Base-by-base conservation (phyloP, 1,140 invertebrate species). In the Macrostomum lignano region DNA sequence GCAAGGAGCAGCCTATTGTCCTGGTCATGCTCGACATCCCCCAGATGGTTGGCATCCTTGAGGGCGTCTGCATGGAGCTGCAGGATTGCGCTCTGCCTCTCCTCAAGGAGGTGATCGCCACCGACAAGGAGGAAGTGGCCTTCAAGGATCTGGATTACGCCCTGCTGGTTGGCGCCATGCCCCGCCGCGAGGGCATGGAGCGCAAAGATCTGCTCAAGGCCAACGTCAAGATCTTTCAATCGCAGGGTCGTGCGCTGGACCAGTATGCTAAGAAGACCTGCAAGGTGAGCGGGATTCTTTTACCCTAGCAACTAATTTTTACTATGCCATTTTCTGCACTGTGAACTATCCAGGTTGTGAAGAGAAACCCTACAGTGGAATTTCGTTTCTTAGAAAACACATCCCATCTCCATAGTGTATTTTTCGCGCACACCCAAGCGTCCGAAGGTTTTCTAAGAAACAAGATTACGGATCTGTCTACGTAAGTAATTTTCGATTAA, bases 81-180 rank as follows among this genome's bases (percentile, higher is more conserved):
- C 65, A 70, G 30, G 91, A 99, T 56, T 88, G 86, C 58, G 79
- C 86, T 19, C 61, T 94, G 42, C 78, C 86, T n/a, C 60, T 91
- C 7, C 59, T 94, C 1, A 52, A 51, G 52, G 64, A 46, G 43
- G 38, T 43, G 35, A 21, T 13, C 2, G 68, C 77, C 9, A 93
- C 84, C 21, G 71, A 68, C 42, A 73, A 84, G 46, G 74, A 75
- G 24, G 69, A 67, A 32, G 69, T 67, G 25, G 91, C 77, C 24
- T 98, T 98, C 57, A 78, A 81, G 46, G 74, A 88, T 63, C 76
- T 91, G 31, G 76, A 84, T 46, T 77, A 81, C 30, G 91, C 82
- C n/a, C 93, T 98, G 49, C 62, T 98, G 28, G 82, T 98, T 23
- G 91, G 91, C 25, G 72, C 91, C 4, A 96, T 96, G 88, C 91